Evolutionary conservation across 2,113 vertebrate genomes (phyloP), one percentile per base, ranked within the genome.

Genomic region (Anoplopoma fimbria): DNA sequence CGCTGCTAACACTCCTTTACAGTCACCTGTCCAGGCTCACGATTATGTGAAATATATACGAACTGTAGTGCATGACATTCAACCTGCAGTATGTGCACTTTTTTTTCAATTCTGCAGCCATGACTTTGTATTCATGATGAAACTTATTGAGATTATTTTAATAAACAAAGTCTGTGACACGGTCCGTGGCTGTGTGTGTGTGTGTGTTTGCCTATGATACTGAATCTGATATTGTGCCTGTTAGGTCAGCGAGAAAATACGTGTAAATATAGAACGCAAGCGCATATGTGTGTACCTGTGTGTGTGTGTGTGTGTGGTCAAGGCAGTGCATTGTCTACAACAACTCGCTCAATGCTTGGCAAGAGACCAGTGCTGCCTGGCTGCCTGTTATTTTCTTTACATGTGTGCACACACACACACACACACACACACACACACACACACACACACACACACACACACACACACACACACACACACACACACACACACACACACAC

Each of bases 341-440:
- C 31, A 69, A 42, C 63, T 71, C 9, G 9, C 65, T 71, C 51
- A 34, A 47, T 57, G 82, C 60, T 75, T 79, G 82, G 86, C 82
- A 79, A 82, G 53, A 49, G 65, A 88, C 74, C 63, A 84, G 51
- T 36, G 17, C 17, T 73, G 77, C 60, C 42, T 65, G 69, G 29
- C 45, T 33, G 34, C 10, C 4, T 53, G 62, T 42, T 77, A n/a
- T 61, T 15, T 2, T 63, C 36, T 55, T 36, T 72, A 69, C 21
- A 29, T 49, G 40, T 49, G 40, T 38, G 38, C 68, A 47, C 17
- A 65, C 47, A 27, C 29, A 64, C n/a, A 31, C 6, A 31, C 36
- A 72, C 25, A 63, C 4, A 49, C 17, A 34, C 14, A 67, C n/a
- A 55, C 17, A 60, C 17, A 75, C 9, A 36, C 0, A 23, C 12